These are phyloP conservation scores for Polyommatus iphigenia DNA, from an alignment of 2,888 invertebrate genomes.

Conservation along the genomic window DNA sequence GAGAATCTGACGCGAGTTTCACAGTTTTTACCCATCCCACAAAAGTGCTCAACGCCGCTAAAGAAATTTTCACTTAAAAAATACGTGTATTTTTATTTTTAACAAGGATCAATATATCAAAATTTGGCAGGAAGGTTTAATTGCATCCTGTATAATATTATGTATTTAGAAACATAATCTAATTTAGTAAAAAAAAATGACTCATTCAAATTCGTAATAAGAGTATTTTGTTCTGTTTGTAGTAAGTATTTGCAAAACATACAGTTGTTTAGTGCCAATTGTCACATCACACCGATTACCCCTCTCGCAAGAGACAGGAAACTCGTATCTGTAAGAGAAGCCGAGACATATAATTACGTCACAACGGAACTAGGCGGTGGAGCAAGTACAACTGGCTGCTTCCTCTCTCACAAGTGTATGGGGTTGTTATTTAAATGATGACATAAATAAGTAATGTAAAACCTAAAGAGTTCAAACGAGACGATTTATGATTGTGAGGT, in stretches of 20 bases:
- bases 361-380: constrained; percentile 54
- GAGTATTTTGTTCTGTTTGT: not conserved
- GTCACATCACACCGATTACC: constrained; percentile 46
- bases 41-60: too few relatives aligned
- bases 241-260: not conserved
- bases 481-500: too few relatives aligned
- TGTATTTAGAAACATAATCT: too few relatives aligned
- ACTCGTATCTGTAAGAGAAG: constrained; percentile 67
- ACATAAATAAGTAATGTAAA: not conserved
- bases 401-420: constrained; percentile 51
- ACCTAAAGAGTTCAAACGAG: not conserved
- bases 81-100: too few relatives aligned
- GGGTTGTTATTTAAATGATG: not conserved
- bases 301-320: constrained; percentile 61
- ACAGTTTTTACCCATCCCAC: too few relatives aligned
- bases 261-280: constrained; percentile 41
- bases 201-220: not conserved
- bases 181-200: too few relatives aligned
- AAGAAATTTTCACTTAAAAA: too few relatives aligned
- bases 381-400: constrained; percentile 67
- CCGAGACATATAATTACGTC: constrained; percentile 75
- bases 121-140: too few relatives aligned
- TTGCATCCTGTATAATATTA: too few relatives aligned
- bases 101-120: too few relatives aligned
- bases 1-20: too few relatives aligned